Evolutionary conservation across 2,797 vertebrate genomes (phyloP).

Genomic region (Ctenopoma multispine): DNA sequence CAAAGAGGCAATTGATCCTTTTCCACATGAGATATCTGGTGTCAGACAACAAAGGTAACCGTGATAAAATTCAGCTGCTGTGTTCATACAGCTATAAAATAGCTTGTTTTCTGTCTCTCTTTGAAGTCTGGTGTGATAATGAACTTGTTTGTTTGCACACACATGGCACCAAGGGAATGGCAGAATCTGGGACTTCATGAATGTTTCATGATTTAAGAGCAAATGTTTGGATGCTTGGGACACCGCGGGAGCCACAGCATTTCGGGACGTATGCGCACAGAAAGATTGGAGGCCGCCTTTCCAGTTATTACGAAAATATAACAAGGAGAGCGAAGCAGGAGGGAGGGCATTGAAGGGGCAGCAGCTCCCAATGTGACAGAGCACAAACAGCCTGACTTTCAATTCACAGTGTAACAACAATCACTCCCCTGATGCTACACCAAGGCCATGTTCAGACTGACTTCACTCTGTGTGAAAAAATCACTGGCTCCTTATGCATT

Average conservation of each 20-base stretch:
- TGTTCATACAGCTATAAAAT: slow-evolving; percentile 39
- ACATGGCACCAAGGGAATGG: slow-evolving; percentile 44
- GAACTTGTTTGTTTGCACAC: slow-evolving; percentile 74
- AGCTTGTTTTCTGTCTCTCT: slow-evolving; percentile 35
- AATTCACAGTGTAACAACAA: slow-evolving; percentile 28
- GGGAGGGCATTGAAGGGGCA: slow-evolving; percentile 83
- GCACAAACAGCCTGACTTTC: slow-evolving; percentile 29
- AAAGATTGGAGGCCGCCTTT: slow-evolving; percentile 31
- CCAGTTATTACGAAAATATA: slow-evolving; percentile 44
- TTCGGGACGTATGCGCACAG: slow-evolving; percentile 46
- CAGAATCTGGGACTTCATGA: slow-evolving; percentile 68
- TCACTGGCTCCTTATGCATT: neutral
- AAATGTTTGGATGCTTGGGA: slow-evolving; percentile 62
- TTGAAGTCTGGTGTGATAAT: slow-evolving; percentile 71
- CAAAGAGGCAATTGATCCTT: slow-evolving; percentile 31
- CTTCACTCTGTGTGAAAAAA: neutral
- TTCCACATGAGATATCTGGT: slow-evolving; percentile 7
- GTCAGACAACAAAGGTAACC: slow-evolving; percentile 32
- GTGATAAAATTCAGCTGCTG: neutral
- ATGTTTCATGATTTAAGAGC: slow-evolving; percentile 74
- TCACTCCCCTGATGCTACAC: neutral
- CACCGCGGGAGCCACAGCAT: slow-evolving; percentile 34
- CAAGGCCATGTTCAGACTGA: neutral
- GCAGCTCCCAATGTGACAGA: slow-evolving; percentile 22
- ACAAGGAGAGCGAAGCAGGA: slow-evolving; percentile 24